Evolutionary conservation across 2,888 invertebrate species (phyloP), one percentile per base, ranked within the genome.

Genomic region (Lochmaea crataegi): DNA sequence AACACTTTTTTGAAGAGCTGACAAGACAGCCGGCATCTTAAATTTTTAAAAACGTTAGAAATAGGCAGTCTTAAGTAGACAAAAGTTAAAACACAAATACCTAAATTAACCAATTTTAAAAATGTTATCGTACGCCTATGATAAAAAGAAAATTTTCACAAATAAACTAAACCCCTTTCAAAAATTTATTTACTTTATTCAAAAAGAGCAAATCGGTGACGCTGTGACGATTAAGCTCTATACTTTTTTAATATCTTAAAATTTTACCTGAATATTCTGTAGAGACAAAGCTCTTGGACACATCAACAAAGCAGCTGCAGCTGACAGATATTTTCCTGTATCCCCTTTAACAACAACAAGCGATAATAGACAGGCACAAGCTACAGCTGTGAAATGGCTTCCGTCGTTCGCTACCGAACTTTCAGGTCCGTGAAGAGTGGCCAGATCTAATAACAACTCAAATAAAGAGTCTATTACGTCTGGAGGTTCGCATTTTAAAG

Each of bases 311-410:
- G 96, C 94, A 4, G 96, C 93, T 51, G 96, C 91, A 6, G 98
- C 96, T 80, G 93, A 92, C 7, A 98, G 89, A 81, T 96, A 92
- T 83, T 96, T 94, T 74, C 96, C 96, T 11, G 97, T 96, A 85
- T 97, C 96, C 5, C 98, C 99, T 70, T 95, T 90, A 1, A 98
- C 97, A 64, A 98, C 95, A 14, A 96, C 96, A 74, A 99, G 89
- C 69, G 97, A 96, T 68, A 98, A 90, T 10, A 99, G 89, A 80
- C 97, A 97, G 1, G 98, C 94, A 85, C 96, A 96, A 66, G 97
- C 96, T 73, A 96, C 91, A 5, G 96, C 93, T 22, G 96, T 95
- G 81, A 98, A 90, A 79, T 91, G 91, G 76, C 90, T 91, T 16
- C 93, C 92, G 80, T 90, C 89, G 80, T 90, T 88, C 2, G 90